Conservation (phyloP, 1,140 invertebrate species). For the Bombus terrestris region DNA sequence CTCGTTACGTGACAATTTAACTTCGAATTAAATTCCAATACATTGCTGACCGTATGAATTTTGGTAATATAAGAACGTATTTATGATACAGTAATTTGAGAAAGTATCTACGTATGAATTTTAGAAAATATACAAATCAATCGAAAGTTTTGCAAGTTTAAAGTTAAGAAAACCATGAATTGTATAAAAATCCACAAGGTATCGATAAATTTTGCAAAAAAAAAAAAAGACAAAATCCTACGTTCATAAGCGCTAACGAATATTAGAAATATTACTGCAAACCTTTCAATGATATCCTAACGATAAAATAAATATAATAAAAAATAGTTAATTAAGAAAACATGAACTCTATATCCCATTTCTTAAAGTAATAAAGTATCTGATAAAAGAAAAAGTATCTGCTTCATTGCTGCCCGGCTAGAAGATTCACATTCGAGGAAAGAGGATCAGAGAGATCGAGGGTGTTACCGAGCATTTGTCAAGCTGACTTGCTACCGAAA, state of each 20-base stretch:
- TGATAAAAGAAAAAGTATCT: neutral
- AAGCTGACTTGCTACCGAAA: constrained; percentile 46
- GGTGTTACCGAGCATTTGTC: constrained; percentile 67
- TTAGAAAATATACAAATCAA: neutral
- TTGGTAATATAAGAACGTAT: too few species aligned
- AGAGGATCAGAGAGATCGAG: constrained; percentile 32
- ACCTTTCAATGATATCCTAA: neutral
- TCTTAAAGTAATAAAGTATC: constrained; percentile 19
- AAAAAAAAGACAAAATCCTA: too few species aligned
- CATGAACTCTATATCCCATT: neutral
- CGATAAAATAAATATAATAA: neutral
- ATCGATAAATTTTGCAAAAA: too few species aligned
- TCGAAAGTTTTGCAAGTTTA: too few species aligned
- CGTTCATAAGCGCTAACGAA: neutral
- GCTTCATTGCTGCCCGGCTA: neutral
- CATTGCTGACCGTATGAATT: neutral
- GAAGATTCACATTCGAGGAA: constrained; percentile 51
- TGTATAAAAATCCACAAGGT: too few species aligned
- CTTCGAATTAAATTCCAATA: neutral
- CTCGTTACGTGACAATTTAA: too few species aligned
- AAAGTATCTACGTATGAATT: neutral
- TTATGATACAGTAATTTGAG: neutral
- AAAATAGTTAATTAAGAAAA: neutral
- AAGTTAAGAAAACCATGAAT: too few species aligned
- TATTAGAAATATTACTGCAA: neutral